Percentiles rank a stretch among this genome's conserved stretches.
Evolutionary conservation across 1,140 invertebrate species (phyloP).

Genomic region (Temnothorax nylanderi): DNA sequence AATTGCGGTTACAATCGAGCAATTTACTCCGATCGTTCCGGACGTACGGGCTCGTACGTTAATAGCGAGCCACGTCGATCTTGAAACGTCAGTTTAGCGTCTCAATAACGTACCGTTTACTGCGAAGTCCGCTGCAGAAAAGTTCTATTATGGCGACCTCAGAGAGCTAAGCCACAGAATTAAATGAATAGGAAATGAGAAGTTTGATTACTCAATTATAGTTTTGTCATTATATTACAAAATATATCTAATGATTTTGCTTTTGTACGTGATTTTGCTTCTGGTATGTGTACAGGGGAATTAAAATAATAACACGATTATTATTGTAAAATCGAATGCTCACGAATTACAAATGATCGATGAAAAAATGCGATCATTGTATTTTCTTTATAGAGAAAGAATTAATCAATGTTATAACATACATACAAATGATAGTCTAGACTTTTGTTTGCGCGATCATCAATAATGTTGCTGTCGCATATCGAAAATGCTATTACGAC

Average conservation of each 20-base stretch:
- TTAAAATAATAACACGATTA: not conserved
- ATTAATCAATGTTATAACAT: slow-evolving; percentile 2
- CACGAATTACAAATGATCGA: not conserved
- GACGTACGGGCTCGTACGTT: slow-evolving; percentile 5
- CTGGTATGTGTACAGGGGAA: not conserved
- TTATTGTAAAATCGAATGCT: not conserved
- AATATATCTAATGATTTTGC: not conserved
- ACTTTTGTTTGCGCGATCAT: not conserved
- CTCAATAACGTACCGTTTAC: slow-evolving; percentile 39
- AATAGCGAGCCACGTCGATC: slow-evolving; percentile 43
- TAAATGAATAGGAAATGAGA: not conserved
- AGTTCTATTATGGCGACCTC: not conserved
- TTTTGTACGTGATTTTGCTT: not conserved
- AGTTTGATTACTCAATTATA: not conserved
- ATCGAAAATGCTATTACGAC: slow-evolving; percentile 25
- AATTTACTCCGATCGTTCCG: slow-evolving; percentile 64
- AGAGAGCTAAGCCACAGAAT: not conserved
- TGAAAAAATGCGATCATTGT: not conserved
- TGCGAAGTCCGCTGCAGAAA: not conserved
- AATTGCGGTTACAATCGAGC: slow-evolving; percentile 66
- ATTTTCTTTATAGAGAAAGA: not conserved
- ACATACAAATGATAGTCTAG: too few relatives aligned
- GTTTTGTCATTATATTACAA: too few relatives aligned
- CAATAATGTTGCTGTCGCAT: slow-evolving; percentile 21
- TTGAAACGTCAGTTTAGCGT: slow-evolving; percentile 34